Base-by-base conservation (phyloP, 2,113 vertebrate genomes). In the Melanostigma gelatinosum region DNA sequence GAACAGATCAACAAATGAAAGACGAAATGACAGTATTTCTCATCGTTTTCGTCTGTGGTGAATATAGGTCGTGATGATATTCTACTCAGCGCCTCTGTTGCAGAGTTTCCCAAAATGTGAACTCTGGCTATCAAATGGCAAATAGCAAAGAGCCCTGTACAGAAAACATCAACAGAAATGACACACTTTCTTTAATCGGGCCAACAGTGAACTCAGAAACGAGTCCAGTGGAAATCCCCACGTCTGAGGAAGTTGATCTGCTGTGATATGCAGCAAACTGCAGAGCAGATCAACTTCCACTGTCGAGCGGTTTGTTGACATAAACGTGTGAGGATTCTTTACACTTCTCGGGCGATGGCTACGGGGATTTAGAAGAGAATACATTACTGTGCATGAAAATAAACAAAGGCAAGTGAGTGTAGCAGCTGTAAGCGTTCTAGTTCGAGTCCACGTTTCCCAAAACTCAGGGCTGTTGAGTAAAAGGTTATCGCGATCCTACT, bases 141-240 rank as follows among this genome's bases (percentile, higher is more conserved):
- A 62, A 20, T 16, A 27, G 15, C 34, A 44, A 63, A 22, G 7
- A n/a, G 55, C 40, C 34, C 7, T 63, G 29, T 40, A 3, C 32
- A 22, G 22, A 77, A 80, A 66, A 16, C 22, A 77, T 4, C 1
- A 62, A 75, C 2, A 42, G 34, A 52, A 81, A 54, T 58, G 3
- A 73, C 27, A 22, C 16, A 22, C 32, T 24, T 16, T 54, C 15
- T 69, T 13, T 66, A 34, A 42, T 48, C 8, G 70, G 44, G 63
- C 18, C 12, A 72, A 27, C 4, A 15, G 57, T 32, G 16, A 32
- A 60, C 57, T n/a, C 22, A 44, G 16, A 75, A 24, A 66, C 11
- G 34, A 22, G 34, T 72, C n/a, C n/a, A 62, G 13, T 77, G 82
- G 84, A 87, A 89, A 79, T 67, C 62, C 86, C 86, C 34, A 2